Evolutionary conservation across 2,113 vertebrate genomes (phyloP), one percentile per base, ranked within the genome.

Genomic region (Microtus pennsylvanicus): DNA sequence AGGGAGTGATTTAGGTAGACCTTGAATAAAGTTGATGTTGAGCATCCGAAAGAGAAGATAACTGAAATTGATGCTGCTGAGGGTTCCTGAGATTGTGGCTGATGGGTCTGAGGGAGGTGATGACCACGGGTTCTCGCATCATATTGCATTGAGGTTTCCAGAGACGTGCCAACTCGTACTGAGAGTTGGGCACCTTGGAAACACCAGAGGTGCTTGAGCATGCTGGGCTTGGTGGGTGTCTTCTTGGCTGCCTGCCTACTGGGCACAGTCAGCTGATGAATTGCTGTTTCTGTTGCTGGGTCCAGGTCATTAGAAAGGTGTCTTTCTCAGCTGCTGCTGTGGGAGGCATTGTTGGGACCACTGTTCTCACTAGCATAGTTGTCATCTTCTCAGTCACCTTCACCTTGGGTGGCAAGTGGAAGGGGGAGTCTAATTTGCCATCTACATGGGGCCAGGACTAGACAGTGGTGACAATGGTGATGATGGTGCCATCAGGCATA

Each of bases 161-260:
- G 98, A 30, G 99, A 99, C 21, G 98, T 0, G 99, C 99, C 97
- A 98, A 98, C 98, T 99, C 99, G 0, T 99, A 99, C 96, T 99
- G 99, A 85, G 98, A 97, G 42, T 99, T 98, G 52, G 99, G 99
- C 94, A 99, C 99, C 99, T 99, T 99, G 98, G 99, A 99, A 96
- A 99, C 99, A 11, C 99, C 99, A 0, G 99, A 99, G 98, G 99
- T 99, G 98, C 99, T 99, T 99, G 90, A 99, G 99, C 0, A 99
- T 99, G 98, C 99, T 99, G 94, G 99, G 99, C 97, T 99, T 99
- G 1, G 99, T 99, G 0, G 99, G 99, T 0, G 99, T 99, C 98
- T 99, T 99, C 98, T 99, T 99, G 72, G 97, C 96, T 0, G 98
- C 96, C 97, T 99, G 99, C 97, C 99, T 99, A 50, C 99, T 99